These are phyloP conservation scores for Eremophila alpestris DNA, from an alignment of 2,797 vertebrate genomes.

Conservation along the genomic window DNA sequence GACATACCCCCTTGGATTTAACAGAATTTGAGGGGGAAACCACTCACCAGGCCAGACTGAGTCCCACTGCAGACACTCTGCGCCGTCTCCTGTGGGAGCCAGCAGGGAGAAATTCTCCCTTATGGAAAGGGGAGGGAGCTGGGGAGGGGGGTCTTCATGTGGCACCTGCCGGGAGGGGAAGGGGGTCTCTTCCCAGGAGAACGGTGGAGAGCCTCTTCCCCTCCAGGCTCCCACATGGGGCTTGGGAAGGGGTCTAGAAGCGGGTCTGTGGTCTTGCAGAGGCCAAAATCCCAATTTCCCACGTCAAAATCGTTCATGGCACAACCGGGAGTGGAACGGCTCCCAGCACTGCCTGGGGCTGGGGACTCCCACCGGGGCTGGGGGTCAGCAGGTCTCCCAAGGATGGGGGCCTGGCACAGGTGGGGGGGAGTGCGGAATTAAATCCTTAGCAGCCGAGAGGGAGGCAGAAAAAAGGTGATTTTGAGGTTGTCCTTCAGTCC, in stretches of 20 bases:
- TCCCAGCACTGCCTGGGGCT: too few relatives aligned
- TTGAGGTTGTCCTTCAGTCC: not conserved
- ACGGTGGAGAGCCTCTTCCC: accelerated
- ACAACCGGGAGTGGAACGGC: accelerated
- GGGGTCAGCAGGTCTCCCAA: not conserved
- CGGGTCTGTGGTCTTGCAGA: not conserved
- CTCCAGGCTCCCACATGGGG: accelerated
- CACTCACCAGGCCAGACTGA: accelerated
- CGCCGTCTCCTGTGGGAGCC: not conserved
- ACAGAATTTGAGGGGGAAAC: not conserved
- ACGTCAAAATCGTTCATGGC: not conserved
- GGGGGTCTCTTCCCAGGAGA: not conserved
- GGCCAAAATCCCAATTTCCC: not conserved
- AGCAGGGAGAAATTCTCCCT: not conserved
- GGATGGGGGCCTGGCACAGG: not conserved
- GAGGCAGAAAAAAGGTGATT: not conserved
- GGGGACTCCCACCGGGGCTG: not conserved
- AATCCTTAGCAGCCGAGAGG: not conserved
- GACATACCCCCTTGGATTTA: not conserved
- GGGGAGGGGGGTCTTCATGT: accelerated
- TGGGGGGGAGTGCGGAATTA: accelerated
- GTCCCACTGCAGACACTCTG: too few relatives aligned
- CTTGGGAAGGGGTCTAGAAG: not conserved
- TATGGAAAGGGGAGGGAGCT: not conserved
- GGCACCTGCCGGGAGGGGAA: not conserved